phyloP scores from a whole-genome alignment of 2,797 vertebrate genomes.

The Cynopterus sphinx region DNA sequence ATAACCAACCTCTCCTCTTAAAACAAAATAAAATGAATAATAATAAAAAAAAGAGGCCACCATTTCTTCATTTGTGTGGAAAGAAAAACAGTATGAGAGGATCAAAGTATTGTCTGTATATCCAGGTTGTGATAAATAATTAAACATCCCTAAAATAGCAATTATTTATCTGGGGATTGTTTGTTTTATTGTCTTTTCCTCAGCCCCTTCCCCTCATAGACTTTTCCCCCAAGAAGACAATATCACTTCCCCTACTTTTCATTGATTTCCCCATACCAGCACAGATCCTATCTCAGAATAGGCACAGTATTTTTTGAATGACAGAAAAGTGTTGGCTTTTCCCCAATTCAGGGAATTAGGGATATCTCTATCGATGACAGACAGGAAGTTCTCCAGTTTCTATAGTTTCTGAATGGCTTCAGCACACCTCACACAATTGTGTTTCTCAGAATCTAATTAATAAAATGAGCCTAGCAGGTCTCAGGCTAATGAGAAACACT shows the following conservation, averaged over 20 bases:
- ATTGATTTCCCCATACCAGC: neutral
- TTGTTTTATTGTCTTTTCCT: neutral
- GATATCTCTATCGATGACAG: neutral
- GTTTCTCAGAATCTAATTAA: neutral
- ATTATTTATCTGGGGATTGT: neutral
- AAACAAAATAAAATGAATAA: neutral
- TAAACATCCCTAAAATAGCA: neutral
- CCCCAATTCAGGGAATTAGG: neutral
- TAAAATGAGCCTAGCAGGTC: neutral
- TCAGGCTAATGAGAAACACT: conserved; percentile 1
- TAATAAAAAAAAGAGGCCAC: neutral
- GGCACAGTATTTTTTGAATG: neutral
- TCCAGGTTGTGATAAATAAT: neutral
- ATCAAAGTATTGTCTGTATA: neutral
- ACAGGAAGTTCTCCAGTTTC: neutral
- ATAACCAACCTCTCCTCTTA: neutral
- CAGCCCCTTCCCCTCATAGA: neutral
- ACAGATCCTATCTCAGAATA: neutral
- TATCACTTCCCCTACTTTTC: neutral
- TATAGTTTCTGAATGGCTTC: neutral
- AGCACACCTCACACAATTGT: neutral
- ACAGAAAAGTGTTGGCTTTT: neutral
- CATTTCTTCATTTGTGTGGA: neutral
- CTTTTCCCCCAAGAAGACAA: neutral
- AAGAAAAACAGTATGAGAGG: neutral